These are phyloP conservation scores for Chanos chanos DNA, from an alignment of 2,797 vertebrate species.

Conservation along the genomic window DNA sequence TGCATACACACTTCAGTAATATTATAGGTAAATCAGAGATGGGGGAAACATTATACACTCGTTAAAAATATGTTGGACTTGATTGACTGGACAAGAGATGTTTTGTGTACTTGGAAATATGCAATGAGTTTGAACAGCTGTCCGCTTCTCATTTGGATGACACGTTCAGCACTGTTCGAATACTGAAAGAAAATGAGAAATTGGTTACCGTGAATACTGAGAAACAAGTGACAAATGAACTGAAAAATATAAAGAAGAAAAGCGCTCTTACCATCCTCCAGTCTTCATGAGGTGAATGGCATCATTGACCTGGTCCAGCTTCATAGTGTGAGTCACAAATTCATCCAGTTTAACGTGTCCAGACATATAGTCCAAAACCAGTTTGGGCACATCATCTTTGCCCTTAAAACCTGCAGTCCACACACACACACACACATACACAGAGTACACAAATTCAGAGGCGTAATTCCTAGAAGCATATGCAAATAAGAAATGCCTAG, in stretches of 20 bases:
- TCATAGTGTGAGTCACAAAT: slow-evolving; percentile 81
- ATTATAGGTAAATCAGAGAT: too few relatives aligned
- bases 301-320: slow-evolving; percentile 76
- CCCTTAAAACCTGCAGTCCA: slow-evolving; percentile 71
- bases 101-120: background rate
- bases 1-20: too few relatives aligned
- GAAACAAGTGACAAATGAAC: background rate
- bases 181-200: slow-evolving; percentile 32
- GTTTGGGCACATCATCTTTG: slow-evolving; percentile 68
- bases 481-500: too few relatives aligned
- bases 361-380: slow-evolving; percentile 78
- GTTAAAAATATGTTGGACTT: background rate
- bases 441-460: too few relatives aligned
- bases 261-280: slow-evolving; percentile 73
- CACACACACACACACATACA: background rate
- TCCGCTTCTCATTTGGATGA: slow-evolving; percentile 29
- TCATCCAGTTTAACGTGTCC: slow-evolving; percentile 81
- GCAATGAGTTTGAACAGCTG: background rate
- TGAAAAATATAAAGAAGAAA: background rate
- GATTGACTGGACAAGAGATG: background rate
- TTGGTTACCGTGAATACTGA: background rate
- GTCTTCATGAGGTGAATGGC: slow-evolving; percentile 79
- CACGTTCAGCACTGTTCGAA: slow-evolving; percentile 40
- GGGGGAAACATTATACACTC: too few relatives aligned
- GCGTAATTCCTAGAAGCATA: too few relatives aligned